Evolutionary conservation across 2,797 vertebrate genomes (phyloP).

Genomic region (Odontamblyopus lacepedii): DNA sequence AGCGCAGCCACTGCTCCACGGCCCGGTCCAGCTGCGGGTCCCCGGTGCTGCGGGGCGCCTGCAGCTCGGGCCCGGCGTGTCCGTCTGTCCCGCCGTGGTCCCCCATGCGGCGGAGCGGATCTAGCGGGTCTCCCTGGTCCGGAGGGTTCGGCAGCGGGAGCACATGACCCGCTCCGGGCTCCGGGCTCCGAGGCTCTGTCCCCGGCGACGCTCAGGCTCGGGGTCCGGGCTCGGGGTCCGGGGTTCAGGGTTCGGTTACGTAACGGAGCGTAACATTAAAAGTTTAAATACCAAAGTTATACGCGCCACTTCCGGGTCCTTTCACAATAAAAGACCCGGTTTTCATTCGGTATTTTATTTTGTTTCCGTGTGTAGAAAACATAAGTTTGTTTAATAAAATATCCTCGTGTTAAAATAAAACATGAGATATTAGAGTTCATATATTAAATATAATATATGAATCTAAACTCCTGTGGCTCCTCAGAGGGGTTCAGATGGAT

Average conservation of each 20-base stretch:
- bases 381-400: too few relatives aligned
- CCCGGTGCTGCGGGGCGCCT: not conserved
- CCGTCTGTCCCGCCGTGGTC: not conserved
- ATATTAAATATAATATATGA: too few relatives aligned
- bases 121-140: not conserved
- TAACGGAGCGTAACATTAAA: not conserved
- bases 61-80: not conserved
- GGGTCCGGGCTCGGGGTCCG: too few relatives aligned
- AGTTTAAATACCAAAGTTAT: not conserved
- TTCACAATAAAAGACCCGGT: not conserved
- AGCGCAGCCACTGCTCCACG: conserved; percentile 80
- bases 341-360: too few relatives aligned
- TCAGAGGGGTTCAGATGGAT: too few relatives aligned
- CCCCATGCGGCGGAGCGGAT: not conserved
- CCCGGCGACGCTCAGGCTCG: not conserved
- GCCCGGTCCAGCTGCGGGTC: conserved; percentile 74
- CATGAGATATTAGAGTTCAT: too few relatives aligned
- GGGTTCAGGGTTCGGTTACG: not conserved
- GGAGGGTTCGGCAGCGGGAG: not conserved
- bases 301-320: not conserved
- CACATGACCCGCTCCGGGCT: not conserved
- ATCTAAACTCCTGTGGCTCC: too few relatives aligned
- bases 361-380: too few relatives aligned
- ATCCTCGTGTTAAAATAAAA: too few relatives aligned
- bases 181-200: not conserved